These are phyloP conservation scores for Lysandra bellargus DNA, from an alignment of 2,888 invertebrate genomes.

Conservation along the genomic window DNA sequence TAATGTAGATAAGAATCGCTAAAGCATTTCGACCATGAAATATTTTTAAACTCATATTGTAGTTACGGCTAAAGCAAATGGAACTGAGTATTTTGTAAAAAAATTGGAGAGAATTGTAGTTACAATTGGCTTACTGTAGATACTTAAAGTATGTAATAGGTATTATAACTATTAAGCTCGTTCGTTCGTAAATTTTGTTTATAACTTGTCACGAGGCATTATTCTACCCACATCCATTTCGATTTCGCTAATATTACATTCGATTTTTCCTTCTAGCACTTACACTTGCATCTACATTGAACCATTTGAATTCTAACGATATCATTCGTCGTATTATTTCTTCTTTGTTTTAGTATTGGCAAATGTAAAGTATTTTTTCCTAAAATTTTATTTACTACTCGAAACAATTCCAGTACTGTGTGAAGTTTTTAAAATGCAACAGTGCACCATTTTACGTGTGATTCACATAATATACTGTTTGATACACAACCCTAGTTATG, in stretches of 20 bases:
- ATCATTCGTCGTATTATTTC: background rate
- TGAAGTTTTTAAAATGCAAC: background rate
- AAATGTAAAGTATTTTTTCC: background rate
- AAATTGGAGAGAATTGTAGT: slow-evolving; percentile 20
- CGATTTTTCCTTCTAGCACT: slow-evolving; percentile 24
- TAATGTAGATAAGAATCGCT: slow-evolving; percentile 26
- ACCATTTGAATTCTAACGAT: slow-evolving; percentile 11
- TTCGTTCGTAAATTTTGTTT: background rate
- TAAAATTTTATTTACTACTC: background rate
- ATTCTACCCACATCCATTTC: slow-evolving; percentile 16
- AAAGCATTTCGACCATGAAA: slow-evolving; percentile 21
- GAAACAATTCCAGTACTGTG: background rate
- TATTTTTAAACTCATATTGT: slow-evolving; percentile 20
- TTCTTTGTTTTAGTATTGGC: slow-evolving; percentile 18
- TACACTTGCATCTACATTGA: slow-evolving; percentile 19
- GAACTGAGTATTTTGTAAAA: background rate
- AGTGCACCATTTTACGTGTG: slow-evolving; percentile 22
- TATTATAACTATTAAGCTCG: slow-evolving; percentile 9
- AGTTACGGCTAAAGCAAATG: slow-evolving; percentile 22
- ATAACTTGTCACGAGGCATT: slow-evolving; percentile 4
- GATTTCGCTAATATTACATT: slow-evolving; percentile 2
- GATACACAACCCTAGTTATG: slow-evolving; percentile 11
- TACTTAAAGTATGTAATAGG: slow-evolving; percentile 11
- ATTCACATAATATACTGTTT: slow-evolving; percentile 2
- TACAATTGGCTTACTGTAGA: slow-evolving; percentile 30